A percentile compares a stretch with the other conserved stretches of the same genome.
phyloP scores from a whole-genome alignment of 1,140 invertebrate species.

The Drosophila obscura region DNA sequence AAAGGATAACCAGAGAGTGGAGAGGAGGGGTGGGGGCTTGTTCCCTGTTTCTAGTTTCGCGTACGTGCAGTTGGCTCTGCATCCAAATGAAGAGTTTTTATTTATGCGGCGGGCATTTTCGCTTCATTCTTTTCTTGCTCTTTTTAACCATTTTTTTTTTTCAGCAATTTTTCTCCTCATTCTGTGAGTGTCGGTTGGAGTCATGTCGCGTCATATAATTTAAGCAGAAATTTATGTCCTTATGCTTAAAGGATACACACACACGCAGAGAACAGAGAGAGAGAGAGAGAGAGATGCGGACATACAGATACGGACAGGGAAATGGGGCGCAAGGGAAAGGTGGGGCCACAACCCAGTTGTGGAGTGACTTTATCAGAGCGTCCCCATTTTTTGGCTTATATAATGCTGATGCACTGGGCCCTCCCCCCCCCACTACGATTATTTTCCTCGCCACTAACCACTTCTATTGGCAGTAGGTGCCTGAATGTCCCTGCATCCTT shows the following conservation, averaged over 20 bases:
- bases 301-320: not conserved
- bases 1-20: not conserved
- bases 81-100: constrained; percentile 67
- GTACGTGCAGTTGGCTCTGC: constrained; percentile 50
- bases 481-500: constrained; percentile 48
- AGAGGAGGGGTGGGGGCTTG: not conserved
- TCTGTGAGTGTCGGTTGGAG: constrained; percentile 18
- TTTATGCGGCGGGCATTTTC: constrained; percentile 49
- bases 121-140: constrained; percentile 7
- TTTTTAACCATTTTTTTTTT: not conserved
- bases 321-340: constrained; percentile 12
- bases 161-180: not conserved
- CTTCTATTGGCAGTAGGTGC: constrained; percentile 59
- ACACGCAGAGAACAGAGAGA: not conserved
- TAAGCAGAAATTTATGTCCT: constrained; percentile 53
- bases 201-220: constrained; percentile 45
- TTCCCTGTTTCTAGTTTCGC: not conserved
- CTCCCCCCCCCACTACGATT: constrained; percentile 19
- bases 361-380: constrained; percentile 65
- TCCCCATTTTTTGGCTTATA: constrained; percentile 48
- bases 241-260: constrained; percentile 40
- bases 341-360: constrained; percentile 47
- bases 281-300: not conserved
- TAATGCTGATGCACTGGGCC: constrained; percentile 48
- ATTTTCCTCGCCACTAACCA: constrained; percentile 1